A percentile compares a stretch with the other conserved stretches of the same genome.
Evolutionary conservation across 1,140 invertebrate species (phyloP).

Genomic region (Diorhabda elongata): DNA sequence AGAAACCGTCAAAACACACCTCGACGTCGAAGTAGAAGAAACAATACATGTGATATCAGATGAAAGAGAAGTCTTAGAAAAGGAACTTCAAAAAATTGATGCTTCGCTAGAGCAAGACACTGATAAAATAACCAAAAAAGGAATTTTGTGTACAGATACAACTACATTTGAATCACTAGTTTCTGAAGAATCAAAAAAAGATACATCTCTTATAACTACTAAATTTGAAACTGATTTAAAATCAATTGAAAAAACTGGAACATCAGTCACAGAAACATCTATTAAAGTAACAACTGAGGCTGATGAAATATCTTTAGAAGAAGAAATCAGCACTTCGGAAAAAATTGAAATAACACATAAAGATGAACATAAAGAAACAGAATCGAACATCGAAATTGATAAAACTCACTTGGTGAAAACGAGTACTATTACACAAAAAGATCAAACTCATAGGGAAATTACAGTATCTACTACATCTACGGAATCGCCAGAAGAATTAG

Average conservation of each 20-base stretch:
- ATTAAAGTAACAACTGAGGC: constrained; percentile 11
- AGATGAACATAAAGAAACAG: constrained; percentile 19
- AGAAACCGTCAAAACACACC: constrained; percentile 34
- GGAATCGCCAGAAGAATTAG: constrained; percentile 15
- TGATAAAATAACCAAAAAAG: constrained; percentile 12
- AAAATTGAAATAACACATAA: constrained; percentile 21
- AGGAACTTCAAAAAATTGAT: constrained; percentile 14
- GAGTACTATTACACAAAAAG: constrained; percentile 21
- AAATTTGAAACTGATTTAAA: constrained; percentile 14
- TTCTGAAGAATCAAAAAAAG: not conserved
- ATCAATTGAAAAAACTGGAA: constrained; percentile 19
- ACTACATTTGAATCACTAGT: not conserved
- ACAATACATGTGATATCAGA: constrained; percentile 24
- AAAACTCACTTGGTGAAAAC: constrained; percentile 22
- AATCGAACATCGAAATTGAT: constrained; percentile 20
- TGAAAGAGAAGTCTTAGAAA: constrained; percentile 24
- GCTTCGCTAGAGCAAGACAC: not conserved
- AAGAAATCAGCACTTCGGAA: constrained; percentile 8
- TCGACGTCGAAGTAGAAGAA: constrained; percentile 25
- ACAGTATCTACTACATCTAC: constrained; percentile 22
- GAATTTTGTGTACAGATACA: not conserved
- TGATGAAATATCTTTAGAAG: constrained; percentile 19
- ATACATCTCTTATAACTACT: constrained; percentile 12
- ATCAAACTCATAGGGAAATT: constrained; percentile 27
- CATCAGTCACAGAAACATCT: constrained; percentile 25